A percentile compares a stretch with the other conserved stretches of the same genome.
Conservation (phyloP, 2,888 invertebrate genomes). For the Sinodicranocentrus sp. region DNA sequence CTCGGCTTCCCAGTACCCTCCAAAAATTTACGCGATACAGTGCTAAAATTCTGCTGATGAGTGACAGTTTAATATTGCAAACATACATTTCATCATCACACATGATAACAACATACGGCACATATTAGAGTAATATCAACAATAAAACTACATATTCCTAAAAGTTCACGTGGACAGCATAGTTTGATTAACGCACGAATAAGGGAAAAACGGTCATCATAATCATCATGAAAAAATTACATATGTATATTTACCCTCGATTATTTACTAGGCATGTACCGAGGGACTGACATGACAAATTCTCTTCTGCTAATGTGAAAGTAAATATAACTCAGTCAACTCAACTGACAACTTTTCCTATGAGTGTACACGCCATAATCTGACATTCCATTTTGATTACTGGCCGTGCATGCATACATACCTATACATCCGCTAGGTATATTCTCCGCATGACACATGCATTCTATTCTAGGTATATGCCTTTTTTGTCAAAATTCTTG, state of each 20-base stretch:
- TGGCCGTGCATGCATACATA: no score
- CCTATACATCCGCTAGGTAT: no score
- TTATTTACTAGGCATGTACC: background rate
- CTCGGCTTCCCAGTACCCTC: background rate
- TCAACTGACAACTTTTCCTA: background rate
- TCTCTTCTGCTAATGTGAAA: slow-evolving; percentile 19
- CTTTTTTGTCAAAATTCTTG: no score
- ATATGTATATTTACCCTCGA: background rate
- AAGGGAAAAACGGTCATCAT: background rate
- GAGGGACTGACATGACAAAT: slow-evolving; percentile 27
- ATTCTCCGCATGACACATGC: no score
- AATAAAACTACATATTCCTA: background rate
- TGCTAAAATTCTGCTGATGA: no score
- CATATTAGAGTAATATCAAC: background rate
- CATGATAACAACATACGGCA: background rate
- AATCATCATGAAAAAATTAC: slow-evolving; percentile 3
- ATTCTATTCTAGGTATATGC: no score
- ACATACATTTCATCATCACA: slow-evolving; percentile 17
- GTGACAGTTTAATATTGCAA: slow-evolving; percentile 27
- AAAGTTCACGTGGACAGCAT: background rate
- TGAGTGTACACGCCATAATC: background rate
- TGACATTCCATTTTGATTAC: background rate
- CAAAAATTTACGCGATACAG: slow-evolving; percentile 1
- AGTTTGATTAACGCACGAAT: slow-evolving; percentile 4
- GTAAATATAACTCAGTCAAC: slow-evolving; percentile 8